Base-by-base conservation (phyloP, 35 echinoderm and acorn worm genomes). In the Anneissia japonica region DNA sequence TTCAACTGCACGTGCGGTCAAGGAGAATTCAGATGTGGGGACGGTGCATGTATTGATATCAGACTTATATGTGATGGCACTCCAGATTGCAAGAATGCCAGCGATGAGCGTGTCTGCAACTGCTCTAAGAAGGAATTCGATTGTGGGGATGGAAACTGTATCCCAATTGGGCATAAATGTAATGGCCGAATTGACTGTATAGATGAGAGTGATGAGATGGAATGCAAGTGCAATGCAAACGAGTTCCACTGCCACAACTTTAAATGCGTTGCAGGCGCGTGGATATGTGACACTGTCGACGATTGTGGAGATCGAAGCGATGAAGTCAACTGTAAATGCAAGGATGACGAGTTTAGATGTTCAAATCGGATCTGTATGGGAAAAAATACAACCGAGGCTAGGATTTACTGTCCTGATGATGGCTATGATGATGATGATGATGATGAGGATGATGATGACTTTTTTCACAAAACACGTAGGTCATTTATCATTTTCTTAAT, bases 61-160 rank as follows among this genome's bases (percentile, higher is more conserved):
- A 30, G n/a, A 23, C 74, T 77, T 10, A 77, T 39, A 0, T 86
- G 84, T 29, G 84, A 86, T 29, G 73, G 74, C 21, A 36, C 28
- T 21, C 29, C 9, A 4, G 74, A 86, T 30, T 86, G 84, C 37
- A 30, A 0, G 0, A 74, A 86, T 30, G 73, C 73, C 21, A 39
- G 36, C 31, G 84, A 86, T 40, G 84, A 86, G 36, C 74, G 41
- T 11, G 38, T 28, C 28, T 86, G 84, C 74, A 12, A 1, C 2
- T 64, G 51, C 51, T 64, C 51, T 26, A 23, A 64, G 7, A 9
- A 19, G 51, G 21, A 64, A 19, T 64, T 64, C 40, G 51, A 64
- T 26, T 64, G 51, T 64, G 51, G 51, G 26, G 51, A 64, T 64
- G 51, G 51, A 3, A 23, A 64, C 1, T 64, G 51, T 64, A 26